These are phyloP conservation scores for Vireo griseus DNA, from an alignment of 2,797 vertebrate species.

Conservation along the genomic window DNA sequence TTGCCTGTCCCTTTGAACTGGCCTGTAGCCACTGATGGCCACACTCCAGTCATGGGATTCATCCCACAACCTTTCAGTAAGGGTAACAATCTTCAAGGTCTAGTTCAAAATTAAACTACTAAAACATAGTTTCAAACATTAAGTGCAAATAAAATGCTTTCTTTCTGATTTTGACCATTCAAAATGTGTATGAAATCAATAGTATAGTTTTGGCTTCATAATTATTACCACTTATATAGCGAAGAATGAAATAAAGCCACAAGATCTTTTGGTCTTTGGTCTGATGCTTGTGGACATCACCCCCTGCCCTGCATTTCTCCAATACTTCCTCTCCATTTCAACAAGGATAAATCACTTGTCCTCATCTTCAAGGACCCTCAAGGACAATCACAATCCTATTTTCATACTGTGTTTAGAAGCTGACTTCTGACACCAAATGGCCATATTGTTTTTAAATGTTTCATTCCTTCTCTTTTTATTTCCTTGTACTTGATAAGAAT, in stretches of 20 bases:
- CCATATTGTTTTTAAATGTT: not conserved
- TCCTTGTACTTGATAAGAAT: not conserved
- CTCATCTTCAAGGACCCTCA: not conserved
- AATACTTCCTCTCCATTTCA: not conserved
- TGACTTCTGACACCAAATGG: not conserved
- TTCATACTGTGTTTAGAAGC: not conserved
- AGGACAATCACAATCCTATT: not conserved
- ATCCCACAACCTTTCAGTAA: not conserved
- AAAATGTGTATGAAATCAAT: not conserved
- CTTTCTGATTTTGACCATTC: not conserved
- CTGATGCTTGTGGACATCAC: not conserved
- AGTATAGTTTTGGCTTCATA: not conserved
- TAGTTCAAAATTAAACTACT: not conserved
- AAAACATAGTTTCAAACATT: not conserved
- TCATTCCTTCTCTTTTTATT: not conserved
- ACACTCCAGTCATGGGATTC: not conserved
- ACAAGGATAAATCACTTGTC: not conserved
- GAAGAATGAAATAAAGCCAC: not conserved
- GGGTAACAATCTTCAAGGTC: not conserved
- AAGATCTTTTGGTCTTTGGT: not conserved
- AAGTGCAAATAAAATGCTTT: not conserved
- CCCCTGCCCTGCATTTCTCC: not conserved
- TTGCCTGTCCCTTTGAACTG: not conserved
- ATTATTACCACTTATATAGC: not conserved
- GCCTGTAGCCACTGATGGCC: not conserved